Conservation (phyloP, 2,113 vertebrate species). For the Ptychochromis oligacanthus region DNA sequence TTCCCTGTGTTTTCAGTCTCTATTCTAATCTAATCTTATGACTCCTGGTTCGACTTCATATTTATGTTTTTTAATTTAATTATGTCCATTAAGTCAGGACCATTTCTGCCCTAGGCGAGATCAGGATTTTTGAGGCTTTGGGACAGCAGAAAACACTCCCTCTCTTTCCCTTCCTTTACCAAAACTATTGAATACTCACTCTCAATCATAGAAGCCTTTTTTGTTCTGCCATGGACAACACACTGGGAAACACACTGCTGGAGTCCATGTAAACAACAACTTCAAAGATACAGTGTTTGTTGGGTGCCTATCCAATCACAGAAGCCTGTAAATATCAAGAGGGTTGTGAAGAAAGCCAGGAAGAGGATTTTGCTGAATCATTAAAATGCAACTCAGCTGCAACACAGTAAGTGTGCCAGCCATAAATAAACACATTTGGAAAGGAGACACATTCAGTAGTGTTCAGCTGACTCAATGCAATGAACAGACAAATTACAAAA, state of each 20-base stretch:
- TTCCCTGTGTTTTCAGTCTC: background rate
- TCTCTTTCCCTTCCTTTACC: background rate
- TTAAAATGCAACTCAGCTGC: constrained; percentile 47
- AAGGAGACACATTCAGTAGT: constrained; percentile 2
- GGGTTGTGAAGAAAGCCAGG: constrained; percentile 25
- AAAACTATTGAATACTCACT: background rate
- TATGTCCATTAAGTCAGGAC: background rate
- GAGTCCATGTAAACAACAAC: background rate
- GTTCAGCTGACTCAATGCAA: constrained; percentile 26
- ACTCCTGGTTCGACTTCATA: background rate
- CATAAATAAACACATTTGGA: constrained; percentile 16
- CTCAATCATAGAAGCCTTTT: background rate
- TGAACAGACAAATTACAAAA: constrained; percentile 12
- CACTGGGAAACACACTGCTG: background rate
- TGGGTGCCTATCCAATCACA: constrained; percentile 11
- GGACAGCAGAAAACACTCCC: background rate
- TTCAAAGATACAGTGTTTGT: constrained; percentile 8
- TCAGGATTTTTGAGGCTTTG: background rate
- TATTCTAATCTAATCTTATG: background rate
- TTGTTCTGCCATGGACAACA: background rate
- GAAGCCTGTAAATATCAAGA: constrained; percentile 25
- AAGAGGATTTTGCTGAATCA: constrained; percentile 51
- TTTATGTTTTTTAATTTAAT: background rate
- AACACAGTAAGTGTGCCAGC: constrained; percentile 33
- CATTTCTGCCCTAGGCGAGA: background rate